phyloP scores from a whole-genome alignment of 2,797 vertebrate genomes.

The Atherinosoma microstoma region DNA sequence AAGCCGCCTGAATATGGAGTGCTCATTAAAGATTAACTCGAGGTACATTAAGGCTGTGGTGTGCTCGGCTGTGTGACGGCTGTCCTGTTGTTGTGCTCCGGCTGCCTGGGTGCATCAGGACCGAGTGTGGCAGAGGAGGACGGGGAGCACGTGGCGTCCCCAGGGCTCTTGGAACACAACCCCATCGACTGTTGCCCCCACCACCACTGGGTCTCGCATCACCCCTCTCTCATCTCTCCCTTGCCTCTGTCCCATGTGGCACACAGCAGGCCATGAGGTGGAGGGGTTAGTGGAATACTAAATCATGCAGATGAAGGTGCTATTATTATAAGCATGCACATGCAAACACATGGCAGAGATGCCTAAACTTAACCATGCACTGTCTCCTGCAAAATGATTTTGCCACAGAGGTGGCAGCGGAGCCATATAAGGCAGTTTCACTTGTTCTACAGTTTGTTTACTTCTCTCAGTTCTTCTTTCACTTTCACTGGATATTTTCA shows the following conservation, averaged over 20 bases:
- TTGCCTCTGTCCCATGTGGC: conserved; percentile 65
- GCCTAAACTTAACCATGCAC: conserved; percentile 7
- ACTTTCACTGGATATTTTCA: conserved; percentile 43
- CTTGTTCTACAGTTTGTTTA: conserved; percentile 2
- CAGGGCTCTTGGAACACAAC: conserved; percentile 68
- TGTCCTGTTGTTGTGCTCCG: conserved; percentile 54
- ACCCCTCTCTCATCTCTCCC: conserved; percentile 38
- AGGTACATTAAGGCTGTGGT: conserved; percentile 69
- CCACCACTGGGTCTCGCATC: conserved; percentile 42
- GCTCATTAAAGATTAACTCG: conserved; percentile 84
- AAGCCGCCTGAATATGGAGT: conserved; percentile 68
- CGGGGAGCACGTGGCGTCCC: conserved; percentile 66
- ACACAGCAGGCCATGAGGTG: conserved; percentile 40
- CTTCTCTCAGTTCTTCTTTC: conserved; percentile 12
- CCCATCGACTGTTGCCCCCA: conserved; percentile 51
- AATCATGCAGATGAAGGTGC: conserved; percentile 57
- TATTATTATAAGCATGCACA: conserved; percentile 18
- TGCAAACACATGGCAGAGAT: conserved; percentile 32
- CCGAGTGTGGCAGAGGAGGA: conserved; percentile 61
- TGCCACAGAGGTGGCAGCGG: not conserved
- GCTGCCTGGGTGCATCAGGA: conserved; percentile 53
- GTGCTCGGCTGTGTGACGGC: conserved; percentile 35
- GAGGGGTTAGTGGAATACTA: conserved; percentile 29
- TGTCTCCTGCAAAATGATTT: not conserved
- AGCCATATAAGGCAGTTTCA: not conserved